These are phyloP conservation scores for Melanitta fusca DNA, from an alignment of 2,797 vertebrate genomes.

Conservation along the genomic window DNA sequence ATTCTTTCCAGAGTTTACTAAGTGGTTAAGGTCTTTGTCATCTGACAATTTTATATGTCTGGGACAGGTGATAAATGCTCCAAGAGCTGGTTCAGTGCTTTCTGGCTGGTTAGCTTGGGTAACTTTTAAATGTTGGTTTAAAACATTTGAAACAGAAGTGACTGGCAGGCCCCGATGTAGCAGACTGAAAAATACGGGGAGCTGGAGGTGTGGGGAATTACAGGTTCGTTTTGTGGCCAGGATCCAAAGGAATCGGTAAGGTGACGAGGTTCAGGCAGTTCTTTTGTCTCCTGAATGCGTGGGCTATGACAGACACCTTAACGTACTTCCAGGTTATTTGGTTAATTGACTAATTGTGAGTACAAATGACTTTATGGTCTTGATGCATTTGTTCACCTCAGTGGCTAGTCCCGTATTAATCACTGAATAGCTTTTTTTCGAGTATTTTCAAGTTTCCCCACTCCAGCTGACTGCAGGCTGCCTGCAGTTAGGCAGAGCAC, in stretches of 20 bases:
- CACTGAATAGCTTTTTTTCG: background rate
- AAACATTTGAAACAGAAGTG: background rate
- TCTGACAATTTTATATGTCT: background rate
- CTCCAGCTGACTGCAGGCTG: slow-evolving; percentile 3
- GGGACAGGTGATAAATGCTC: background rate
- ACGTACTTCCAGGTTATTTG: background rate
- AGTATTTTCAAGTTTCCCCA: background rate
- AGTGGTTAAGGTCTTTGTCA: background rate
- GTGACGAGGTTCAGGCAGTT: background rate
- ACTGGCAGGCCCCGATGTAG: background rate
- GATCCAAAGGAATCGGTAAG: background rate
- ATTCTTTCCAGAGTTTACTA: rapidly evolving
- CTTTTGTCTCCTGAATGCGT: background rate
- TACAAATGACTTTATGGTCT: slow-evolving; percentile 21
- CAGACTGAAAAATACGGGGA: background rate
- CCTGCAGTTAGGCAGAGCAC: background rate
- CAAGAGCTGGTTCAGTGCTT: background rate
- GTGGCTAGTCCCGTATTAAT: slow-evolving; percentile 42
- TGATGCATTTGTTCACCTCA: background rate
- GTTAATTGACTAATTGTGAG: slow-evolving; percentile 17
- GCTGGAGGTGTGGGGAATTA: background rate
- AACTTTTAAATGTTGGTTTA: background rate
- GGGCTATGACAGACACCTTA: background rate
- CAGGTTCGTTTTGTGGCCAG: background rate
- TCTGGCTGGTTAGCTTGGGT: background rate